Percentiles rank a stretch among this genome's conserved stretches.
phyloP scores from a whole-genome alignment of 2,888 invertebrate genomes.

The Pseudococcus longispinus region DNA sequence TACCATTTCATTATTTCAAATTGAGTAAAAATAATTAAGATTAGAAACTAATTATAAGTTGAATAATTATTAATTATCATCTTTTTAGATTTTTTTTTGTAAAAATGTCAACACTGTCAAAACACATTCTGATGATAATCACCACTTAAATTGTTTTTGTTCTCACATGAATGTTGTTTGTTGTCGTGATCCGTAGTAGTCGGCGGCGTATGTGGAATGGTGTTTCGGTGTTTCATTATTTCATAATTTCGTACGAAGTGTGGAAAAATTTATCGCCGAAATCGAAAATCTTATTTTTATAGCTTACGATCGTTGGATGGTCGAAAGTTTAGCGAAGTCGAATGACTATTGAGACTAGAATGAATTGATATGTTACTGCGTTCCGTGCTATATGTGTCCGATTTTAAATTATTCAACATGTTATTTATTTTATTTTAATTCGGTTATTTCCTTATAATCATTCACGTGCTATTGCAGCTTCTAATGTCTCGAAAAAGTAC shows the following conservation, averaged over 20 bases:
- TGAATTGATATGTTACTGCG: background rate
- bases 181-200: background rate
- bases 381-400: background rate
- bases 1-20: no score
- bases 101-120: background rate
- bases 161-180: constrained; percentile 21
- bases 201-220: background rate
- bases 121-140: background rate
- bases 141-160: constrained; percentile 19
- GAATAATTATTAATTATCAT: no score
- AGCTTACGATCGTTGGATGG: background rate
- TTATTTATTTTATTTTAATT: background rate
- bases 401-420: background rate
- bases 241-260: background rate
- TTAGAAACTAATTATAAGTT: no score
- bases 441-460: background rate
- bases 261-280: background rate
- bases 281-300: background rate
- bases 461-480: background rate
- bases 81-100: background rate
- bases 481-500: constrained; percentile 1
- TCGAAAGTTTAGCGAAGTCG: background rate
- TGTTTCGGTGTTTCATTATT: background rate
- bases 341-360: background rate
- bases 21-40: no score